Conservation (phyloP, 2,888 invertebrate genomes). For the Eupsilia transversa region DNA sequence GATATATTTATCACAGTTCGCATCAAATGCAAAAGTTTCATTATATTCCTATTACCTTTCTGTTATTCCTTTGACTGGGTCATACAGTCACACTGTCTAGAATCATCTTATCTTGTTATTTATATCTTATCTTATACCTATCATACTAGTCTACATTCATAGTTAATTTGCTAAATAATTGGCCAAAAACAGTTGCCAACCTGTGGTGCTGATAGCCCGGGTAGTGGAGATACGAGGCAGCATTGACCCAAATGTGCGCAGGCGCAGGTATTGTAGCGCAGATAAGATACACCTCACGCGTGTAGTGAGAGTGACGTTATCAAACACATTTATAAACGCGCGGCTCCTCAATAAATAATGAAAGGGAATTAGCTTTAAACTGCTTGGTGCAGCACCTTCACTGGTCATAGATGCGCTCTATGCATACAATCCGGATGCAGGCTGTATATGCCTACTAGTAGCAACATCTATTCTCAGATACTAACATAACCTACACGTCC, state of each 20-base stretch:
- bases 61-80: neutral
- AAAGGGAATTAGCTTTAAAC: neutral
- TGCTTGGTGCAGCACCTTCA: neutral
- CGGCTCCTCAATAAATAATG: conserved; percentile 5
- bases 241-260: conserved; percentile 53
- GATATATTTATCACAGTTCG: neutral
- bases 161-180: neutral
- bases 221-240: conserved; percentile 13
- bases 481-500: too few relatives aligned
- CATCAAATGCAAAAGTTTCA: neutral
- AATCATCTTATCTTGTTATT: neutral
- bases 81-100: neutral
- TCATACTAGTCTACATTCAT: neutral
- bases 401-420: neutral
- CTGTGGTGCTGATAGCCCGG: conserved; percentile 6
- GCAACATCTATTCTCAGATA: neutral
- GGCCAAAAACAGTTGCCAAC: conserved; percentile 3
- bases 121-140: neutral
- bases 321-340: neutral
- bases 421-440: neutral
- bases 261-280: conserved; percentile 13
- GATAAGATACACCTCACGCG: conserved; percentile 38
- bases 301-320: neutral
- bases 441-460: neutral
- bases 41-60: too few relatives aligned